phyloP scores from a whole-genome alignment of 1,140 invertebrate species.

The Dendroctonus ponderosae region DNA sequence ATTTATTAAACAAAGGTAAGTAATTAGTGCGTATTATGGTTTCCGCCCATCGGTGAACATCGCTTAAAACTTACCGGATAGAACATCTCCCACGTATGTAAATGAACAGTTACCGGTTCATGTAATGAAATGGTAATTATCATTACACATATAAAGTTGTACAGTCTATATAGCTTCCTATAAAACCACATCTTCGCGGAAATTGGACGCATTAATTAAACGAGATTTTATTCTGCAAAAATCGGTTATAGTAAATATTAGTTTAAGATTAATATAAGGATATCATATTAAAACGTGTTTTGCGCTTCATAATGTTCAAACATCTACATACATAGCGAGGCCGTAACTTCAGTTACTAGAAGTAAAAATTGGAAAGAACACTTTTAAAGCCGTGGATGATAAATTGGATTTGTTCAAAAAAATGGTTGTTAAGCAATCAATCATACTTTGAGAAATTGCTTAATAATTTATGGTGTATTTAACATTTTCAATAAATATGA shows the following conservation, averaged over 20 bases:
- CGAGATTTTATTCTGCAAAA: not conserved
- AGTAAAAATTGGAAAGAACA: too few relatives aligned
- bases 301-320: too few relatives aligned
- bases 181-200: conserved; percentile 3
- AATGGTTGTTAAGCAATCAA: too few relatives aligned
- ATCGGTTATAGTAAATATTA: not conserved
- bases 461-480: too few relatives aligned
- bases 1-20: conserved; percentile 13
- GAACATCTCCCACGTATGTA: conserved; percentile 20
- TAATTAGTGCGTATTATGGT: conserved; percentile 16
- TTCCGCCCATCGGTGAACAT: conserved; percentile 11
- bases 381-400: too few relatives aligned
- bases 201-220: conserved; percentile 4
- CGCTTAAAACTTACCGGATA: conserved; percentile 18
- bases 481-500: too few relatives aligned
- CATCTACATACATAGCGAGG: too few relatives aligned
- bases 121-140: conserved; percentile 20
- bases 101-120: conserved; percentile 17
- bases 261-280: not conserved
- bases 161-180: conserved; percentile 15
- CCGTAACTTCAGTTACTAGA: too few relatives aligned
- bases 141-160: conserved; percentile 14
- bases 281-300: too few relatives aligned
- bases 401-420: too few relatives aligned
- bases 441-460: too few relatives aligned